A percentile compares a stretch with the other conserved stretches of the same genome.
phyloP scores from a whole-genome alignment of 2,797 vertebrate species.

The Fistularia commersonii region DNA sequence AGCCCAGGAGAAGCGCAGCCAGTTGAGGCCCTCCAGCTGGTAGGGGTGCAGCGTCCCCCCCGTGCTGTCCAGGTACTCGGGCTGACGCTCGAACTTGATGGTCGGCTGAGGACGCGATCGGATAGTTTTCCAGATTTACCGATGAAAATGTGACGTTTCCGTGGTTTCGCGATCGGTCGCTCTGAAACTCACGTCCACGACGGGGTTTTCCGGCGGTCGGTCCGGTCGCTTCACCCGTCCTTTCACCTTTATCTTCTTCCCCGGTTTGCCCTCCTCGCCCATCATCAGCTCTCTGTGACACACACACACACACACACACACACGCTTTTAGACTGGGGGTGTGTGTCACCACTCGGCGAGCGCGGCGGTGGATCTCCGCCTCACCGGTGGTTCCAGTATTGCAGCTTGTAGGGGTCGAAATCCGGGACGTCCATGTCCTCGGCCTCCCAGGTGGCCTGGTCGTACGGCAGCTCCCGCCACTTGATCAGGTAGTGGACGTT shows the following conservation, averaged over 20 bases:
- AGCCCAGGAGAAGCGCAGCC: slow-evolving; percentile 98
- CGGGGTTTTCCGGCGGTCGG: slow-evolving; percentile 92
- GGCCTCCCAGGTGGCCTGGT: slow-evolving; percentile 95
- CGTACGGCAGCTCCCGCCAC: slow-evolving; percentile 91
- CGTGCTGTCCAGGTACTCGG: slow-evolving; percentile 89
- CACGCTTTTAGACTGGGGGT: no score
- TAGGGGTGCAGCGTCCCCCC: slow-evolving; percentile 94
- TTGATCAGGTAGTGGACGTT: slow-evolving; percentile 96
- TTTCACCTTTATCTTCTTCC: slow-evolving; percentile 92
- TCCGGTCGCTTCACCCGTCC: slow-evolving; percentile 85
- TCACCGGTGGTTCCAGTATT: slow-evolving; percentile 97
- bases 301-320: not conserved
- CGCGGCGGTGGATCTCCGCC: no score
- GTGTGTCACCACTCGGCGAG: not conserved
- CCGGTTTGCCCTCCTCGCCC: slow-evolving; percentile 91
- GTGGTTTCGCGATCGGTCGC: no score
- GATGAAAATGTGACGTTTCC: no score
- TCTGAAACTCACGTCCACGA: slow-evolving; percentile 83
- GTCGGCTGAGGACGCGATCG: slow-evolving; percentile 80
- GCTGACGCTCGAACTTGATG: slow-evolving; percentile 95
- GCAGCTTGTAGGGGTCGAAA: slow-evolving; percentile 87
- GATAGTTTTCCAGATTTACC: no score
- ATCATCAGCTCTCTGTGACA: slow-evolving; percentile 88
- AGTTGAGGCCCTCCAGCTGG: slow-evolving; percentile 96
- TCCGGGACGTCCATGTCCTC: slow-evolving; percentile 94